Evolutionary conservation across 2,797 vertebrate genomes (phyloP), one percentile per base, ranked within the genome.

Genomic region (Lates japonicus): DNA sequence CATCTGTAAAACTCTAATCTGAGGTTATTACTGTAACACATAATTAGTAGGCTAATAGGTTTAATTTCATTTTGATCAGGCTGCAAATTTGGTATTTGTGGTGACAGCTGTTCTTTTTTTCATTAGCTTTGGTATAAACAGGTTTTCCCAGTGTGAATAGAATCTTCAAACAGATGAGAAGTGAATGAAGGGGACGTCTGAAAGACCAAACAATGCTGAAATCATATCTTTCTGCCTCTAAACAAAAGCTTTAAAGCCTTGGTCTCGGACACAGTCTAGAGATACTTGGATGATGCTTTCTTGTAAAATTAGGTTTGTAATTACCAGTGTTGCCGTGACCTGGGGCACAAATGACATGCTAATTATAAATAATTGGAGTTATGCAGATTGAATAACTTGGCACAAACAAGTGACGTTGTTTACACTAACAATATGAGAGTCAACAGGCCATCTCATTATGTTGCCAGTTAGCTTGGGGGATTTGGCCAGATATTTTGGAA

Each of bases 311-410:
- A 79, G 71, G 68, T 79, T 74, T 80, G 70, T 91, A 88, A 93
- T 92, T 83, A 88, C 44, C 60, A 48, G 42, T 76, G 83, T 77
- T 1, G 4, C 83, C 17, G 55, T 80, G 88, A 88, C 90, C 85
- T 17, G 78, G 73, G 74, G 76, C 86, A 65, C 68, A 70, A 79
- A 75, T 76, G 62, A 86, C 82, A 74, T 2, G 52, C 64, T 87
- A 90, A 93, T 91, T 83, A 90, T 81, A 83, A 90, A 88, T 89
- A 90, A 91, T 85, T 90, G 82, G 80, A 71, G 81, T 70, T 35
- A 17, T 61, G 65, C 76, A 74, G 70, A 77, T 82, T 83, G 67
- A 81, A 79, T 78, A 81, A 68, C 29, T 88, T 78, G 76, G 77
- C 87, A 74, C 71, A 68, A 84, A 84, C 79, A 81, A 88, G 70